Percentiles rank a stretch among this genome's conserved stretches.
phyloP scores from a whole-genome alignment of 2,888 invertebrate genomes.

The Oscheius sp. region DNA sequence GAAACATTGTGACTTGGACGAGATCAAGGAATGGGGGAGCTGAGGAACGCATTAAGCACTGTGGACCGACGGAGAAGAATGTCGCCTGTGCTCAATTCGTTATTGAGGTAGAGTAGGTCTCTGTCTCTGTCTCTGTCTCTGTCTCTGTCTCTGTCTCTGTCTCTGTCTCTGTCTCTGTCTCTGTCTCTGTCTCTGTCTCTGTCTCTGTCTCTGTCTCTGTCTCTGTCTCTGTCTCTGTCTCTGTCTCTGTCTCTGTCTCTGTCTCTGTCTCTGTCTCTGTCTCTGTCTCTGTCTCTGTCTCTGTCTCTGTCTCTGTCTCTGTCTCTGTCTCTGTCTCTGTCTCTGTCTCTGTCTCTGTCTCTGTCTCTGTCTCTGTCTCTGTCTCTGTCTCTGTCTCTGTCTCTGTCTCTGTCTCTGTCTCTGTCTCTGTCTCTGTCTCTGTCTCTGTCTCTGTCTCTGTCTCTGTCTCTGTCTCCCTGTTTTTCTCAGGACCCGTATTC shows the following conservation, averaged over 20 bases:
- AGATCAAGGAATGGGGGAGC: slow-evolving; percentile 6
- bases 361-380: neutral
- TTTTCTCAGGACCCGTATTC: neutral
- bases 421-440: neutral
- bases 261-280: neutral
- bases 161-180: neutral
- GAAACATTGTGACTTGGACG: slow-evolving; percentile 9
- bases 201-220: neutral
- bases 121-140: neutral
- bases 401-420: neutral
- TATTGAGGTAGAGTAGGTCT: neutral
- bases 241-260: neutral
- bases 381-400: neutral
- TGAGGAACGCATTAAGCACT: slow-evolving; percentile 7
- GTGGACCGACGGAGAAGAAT: slow-evolving; percentile 27
- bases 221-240: neutral
- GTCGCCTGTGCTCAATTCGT: slow-evolving; percentile 24
- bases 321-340: neutral
- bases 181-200: neutral
- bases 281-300: neutral
- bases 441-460: neutral
- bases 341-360: neutral
- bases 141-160: neutral
- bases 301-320: neutral
- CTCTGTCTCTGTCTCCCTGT: neutral